Evolutionary conservation across 1,140 invertebrate species (phyloP).

Genomic region (Drosophila malerkotliana): DNA sequence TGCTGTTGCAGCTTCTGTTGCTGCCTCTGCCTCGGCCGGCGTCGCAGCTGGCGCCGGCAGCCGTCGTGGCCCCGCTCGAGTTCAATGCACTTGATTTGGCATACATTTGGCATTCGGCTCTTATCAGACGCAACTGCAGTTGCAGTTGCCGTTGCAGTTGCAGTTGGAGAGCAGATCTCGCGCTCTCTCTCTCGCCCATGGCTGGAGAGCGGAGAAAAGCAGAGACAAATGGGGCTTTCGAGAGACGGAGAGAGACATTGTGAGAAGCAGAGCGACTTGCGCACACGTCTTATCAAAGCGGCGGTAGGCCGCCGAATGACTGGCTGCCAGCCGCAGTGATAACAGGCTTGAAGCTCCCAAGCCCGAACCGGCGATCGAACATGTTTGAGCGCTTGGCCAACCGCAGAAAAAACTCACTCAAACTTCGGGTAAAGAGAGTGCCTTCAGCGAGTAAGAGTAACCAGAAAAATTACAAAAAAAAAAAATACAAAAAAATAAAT

Average conservation of each 20-base stretch:
- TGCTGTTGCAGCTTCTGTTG: slow-evolving; percentile 5
- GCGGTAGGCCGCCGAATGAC: slow-evolving; percentile 44
- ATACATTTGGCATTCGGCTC: slow-evolving; percentile 65
- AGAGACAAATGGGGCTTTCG: neutral
- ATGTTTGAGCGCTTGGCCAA: slow-evolving; percentile 57
- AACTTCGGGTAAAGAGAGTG: neutral
- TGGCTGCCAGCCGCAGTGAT: slow-evolving; percentile 37
- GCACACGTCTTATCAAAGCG: slow-evolving; percentile 44
- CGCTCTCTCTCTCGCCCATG: neutral
- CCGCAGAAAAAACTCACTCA: slow-evolving; percentile 8
- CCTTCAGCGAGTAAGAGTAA: neutral
- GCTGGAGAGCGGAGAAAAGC: neutral
- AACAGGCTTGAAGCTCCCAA: slow-evolving; percentile 32
- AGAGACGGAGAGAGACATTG: neutral
- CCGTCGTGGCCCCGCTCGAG: slow-evolving; percentile 41
- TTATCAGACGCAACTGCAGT: slow-evolving; percentile 53
- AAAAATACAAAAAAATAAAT: neutral
- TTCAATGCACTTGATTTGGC: slow-evolving; percentile 76
- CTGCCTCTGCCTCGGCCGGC: slow-evolving; percentile 1
- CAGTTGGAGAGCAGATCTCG: slow-evolving; percentile 21
- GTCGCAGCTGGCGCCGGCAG: slow-evolving; percentile 7
- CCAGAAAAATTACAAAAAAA: no score
- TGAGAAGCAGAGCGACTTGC: neutral
- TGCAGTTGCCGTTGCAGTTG: slow-evolving; percentile 27
- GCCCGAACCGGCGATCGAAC: slow-evolving; percentile 52